A percentile compares a stretch with the other conserved stretches of the same genome.
phyloP scores from a whole-genome alignment of 1,140 invertebrate genomes.

The Portunus trituberculatus region DNA sequence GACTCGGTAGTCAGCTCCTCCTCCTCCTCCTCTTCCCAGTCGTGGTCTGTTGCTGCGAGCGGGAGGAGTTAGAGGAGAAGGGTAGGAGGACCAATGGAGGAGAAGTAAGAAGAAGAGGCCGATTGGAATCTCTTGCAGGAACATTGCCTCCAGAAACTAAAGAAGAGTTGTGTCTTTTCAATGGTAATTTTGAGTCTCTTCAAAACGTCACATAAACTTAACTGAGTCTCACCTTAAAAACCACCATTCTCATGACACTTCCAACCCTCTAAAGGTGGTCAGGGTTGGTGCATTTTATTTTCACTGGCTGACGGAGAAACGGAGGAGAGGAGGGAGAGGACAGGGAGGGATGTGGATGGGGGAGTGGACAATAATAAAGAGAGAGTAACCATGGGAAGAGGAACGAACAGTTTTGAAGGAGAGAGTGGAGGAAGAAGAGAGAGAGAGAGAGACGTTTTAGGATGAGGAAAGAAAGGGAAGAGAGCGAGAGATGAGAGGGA shows the following conservation, averaged over 20 bases:
- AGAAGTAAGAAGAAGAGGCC: neutral
- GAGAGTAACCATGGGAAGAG: neutral
- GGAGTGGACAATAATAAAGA: neutral
- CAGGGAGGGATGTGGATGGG: neutral
- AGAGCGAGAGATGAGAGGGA: conserved; percentile 28
- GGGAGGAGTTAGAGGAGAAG: neutral
- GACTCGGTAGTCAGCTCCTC: conserved; percentile 28
- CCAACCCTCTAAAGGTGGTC: neutral
- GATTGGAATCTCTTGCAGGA: neutral
- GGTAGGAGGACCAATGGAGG: neutral
- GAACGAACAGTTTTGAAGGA: no score
- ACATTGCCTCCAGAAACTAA: neutral
- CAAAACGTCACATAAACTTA: neutral
- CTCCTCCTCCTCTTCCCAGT: neutral
- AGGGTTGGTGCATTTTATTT: neutral
- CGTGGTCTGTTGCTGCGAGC: conserved; percentile 4
- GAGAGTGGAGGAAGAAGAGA: neutral
- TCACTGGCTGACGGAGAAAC: neutral
- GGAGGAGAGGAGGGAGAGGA: neutral
- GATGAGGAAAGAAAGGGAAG: neutral
- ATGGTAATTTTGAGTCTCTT: neutral
- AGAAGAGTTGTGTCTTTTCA: neutral
- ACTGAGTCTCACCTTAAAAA: neutral
- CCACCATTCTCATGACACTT: neutral
- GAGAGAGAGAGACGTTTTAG: neutral